Evolutionary conservation across 2,888 invertebrate species (phyloP), one percentile per base, ranked within the genome.

Genomic region (Odontocerum albicorne): DNA sequence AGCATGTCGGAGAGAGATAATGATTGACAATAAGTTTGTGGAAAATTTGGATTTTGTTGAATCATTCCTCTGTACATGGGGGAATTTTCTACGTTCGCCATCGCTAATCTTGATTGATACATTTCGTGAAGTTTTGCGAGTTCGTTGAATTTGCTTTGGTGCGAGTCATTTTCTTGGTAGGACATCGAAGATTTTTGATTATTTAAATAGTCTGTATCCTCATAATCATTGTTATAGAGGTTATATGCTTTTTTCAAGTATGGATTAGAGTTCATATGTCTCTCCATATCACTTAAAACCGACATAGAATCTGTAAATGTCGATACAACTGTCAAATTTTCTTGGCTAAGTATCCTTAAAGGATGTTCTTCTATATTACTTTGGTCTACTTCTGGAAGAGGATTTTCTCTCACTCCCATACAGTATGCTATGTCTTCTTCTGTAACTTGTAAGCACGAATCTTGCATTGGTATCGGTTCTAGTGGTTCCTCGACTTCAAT

Each of bases 381-480:
- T 67, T 87, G 87, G 64, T 88, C 88, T 19, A 84, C 83, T 71
- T 88, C 87, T 1, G 84, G 84, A 27, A 88, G 68, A 38, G 84
- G 85, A 72, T 87, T 86, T 66, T 87, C 87, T 44, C 75, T 72
- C 63, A 78, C 79, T 33, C 87, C 87, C 90, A 92, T 92, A 65
- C 92, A 91, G 49, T 87, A 80, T 3, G 92, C 91, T 59, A 95
- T 94, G 68, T 95, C 94, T 73, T 94, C 94, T 74, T 95, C 94
- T 4, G 92, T 94, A 47, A 92, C 92, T 78, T 94, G 94, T 49
- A 93, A 78, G 64, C 92, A 93, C 56, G 84, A 87, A 70, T 91
- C 94, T 71, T 89, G 89, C 79, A 87, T 92, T 42, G 91, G 91
- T 13, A 92, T 92, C 8, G 88, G 89, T 70, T 91, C 90, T 63